A percentile compares a stretch with the other conserved stretches of the same genome.
Conservation (phyloP, 2,888 invertebrate species). For the Resseliella maxima region DNA sequence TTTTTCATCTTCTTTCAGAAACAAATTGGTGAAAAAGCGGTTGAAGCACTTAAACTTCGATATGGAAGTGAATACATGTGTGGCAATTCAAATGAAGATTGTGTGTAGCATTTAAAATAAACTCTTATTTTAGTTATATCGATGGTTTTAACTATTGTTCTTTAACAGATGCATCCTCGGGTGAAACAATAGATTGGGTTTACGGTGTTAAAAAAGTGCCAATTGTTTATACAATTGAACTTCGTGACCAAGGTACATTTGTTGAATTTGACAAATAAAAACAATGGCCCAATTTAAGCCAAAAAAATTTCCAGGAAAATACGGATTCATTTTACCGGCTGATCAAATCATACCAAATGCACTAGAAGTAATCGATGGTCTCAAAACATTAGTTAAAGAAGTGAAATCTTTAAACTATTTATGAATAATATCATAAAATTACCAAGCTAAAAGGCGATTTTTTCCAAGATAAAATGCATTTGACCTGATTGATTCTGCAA, state of each 20-base stretch:
- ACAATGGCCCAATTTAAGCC: background rate
- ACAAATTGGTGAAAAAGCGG: no score
- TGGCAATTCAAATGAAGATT: no score
- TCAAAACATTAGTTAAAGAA: constrained; percentile 19
- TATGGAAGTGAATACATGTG: no score
- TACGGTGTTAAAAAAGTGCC: constrained; percentile 75
- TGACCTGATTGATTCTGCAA: no score
- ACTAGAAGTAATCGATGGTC: constrained; percentile 68
- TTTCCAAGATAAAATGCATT: no score
- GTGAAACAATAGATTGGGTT: constrained; percentile 80
- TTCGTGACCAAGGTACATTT: constrained; percentile 70
- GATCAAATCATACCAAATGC: constrained; percentile 75
- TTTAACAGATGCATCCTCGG: constrained; percentile 73
- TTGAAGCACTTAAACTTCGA: no score
- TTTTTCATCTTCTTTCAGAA: no score
- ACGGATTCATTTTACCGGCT: constrained; percentile 77
- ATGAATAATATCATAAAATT: no score
- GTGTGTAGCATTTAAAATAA: background rate
- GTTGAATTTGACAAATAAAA: background rate
- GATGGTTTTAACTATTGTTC: background rate
- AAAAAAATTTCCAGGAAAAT: constrained; percentile 62
- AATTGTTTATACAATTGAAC: constrained; percentile 76
- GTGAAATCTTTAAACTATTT: background rate
- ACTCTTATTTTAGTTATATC: background rate
- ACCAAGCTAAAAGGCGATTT: no score